Base-by-base conservation (phyloP, 1,140 invertebrate genomes). In the Brachionus rubens region DNA sequence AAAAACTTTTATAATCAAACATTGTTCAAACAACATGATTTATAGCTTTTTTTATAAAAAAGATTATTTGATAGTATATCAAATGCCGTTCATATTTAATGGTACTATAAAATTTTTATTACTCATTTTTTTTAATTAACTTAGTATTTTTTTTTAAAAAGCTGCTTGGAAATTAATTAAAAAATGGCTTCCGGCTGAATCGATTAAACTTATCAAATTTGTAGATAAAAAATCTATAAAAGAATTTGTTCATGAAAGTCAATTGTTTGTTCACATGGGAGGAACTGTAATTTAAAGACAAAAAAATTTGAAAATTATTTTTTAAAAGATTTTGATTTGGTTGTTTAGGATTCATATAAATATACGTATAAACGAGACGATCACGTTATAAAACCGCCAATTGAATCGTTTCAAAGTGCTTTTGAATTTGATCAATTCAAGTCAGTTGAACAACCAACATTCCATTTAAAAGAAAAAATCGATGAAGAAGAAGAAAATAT, bases 121-220 rank as follows among this genome's bases (percentile, higher is more conserved):
- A 4, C 6, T 28, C 4, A 28, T 28, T 28, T 16, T 50, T 41
- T 30, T 30, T 33, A 12, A 41, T 54, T 9, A 3, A 26, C 24
- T 80, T 76, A n/a, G n/a, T n/a, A 76, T 65, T 78, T 78, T 80
- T 78, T 78, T 77, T 87, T 86, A 47, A 36, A 36, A 80, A 91
- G 92, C 94, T 79, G 91, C 91, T 1, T 96, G 96, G 86, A 95
- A 92, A 85, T 88, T 97, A 50, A 91, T 97, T 46, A 96, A 95
- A 85, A 87, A 88, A 0, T 89, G 92, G 87, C 82, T 97, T 65
- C 93, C 92, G 41, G 88, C 91, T 4, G 92, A 94, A 82, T 92
- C 91, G 40, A 89, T 94, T 28, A 89, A 92, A 80, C 91, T 91
- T 86, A 91, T 97, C 80, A 94, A 93, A 83, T 92, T 93, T 86